Evolutionary conservation across 2,797 vertebrate species (phyloP), one percentile per base, ranked within the genome.

Genomic region (Glyptemys insculpta): DNA sequence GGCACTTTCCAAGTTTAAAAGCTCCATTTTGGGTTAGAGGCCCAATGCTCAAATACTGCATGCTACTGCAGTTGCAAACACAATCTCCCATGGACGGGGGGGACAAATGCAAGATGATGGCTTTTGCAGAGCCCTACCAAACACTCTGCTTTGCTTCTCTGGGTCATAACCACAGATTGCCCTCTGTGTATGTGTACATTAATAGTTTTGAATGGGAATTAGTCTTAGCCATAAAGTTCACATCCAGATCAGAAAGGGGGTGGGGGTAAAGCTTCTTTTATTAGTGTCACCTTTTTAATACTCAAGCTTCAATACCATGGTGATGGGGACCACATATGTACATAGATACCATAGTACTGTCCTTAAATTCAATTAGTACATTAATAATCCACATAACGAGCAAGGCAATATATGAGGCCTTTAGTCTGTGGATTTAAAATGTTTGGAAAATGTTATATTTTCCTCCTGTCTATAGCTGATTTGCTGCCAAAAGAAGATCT

Each of bases 231-330:
- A 83, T 12, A 50, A 31, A 72, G 85, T 92, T 93, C 88, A 81
- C 91, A 85, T 93, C 93, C 81, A 54, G 90, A 93, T 92, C 90
- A 81, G 94, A 93, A 97, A 83, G 21, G 44, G 79, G 80, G 82
- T 12, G 11, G 86, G 86, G 90, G 37, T 83, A 68, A 88, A 92
- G 88, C 92, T 86, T 95, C 86, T 95, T 96, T 94, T 96, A 92
- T 96, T 97, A 95, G 92, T 74, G 76, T 72, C 41, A n/a, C 86
- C 93, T 89, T 88, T 97, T 93, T 97, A 96, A 97, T 97, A 96
- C 97, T 97, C 97, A 54, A 25, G 41, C 92, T 97, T 95, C 95
- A 97, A 95, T 97, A 80, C 74, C 5, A 95, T 97, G 96, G 96
- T 93, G 95, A 89, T 95, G 91, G 85, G 89, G 95, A 31, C 95